phyloP scores from a whole-genome alignment of 1,140 invertebrate genomes.

The Myzus persicae region DNA sequence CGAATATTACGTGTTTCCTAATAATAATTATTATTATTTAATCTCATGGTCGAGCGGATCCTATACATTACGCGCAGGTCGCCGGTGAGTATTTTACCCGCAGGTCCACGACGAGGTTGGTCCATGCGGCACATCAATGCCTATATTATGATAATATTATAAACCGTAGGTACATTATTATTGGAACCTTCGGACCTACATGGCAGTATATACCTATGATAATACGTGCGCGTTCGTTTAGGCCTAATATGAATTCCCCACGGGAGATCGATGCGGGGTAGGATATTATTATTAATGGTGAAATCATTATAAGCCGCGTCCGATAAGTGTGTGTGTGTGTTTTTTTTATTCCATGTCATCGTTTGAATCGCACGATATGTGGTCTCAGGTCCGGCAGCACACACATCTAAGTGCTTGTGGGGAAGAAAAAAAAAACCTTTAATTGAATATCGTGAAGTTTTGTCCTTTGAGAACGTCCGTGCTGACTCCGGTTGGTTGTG shows the following conservation, averaged over 20 bases:
- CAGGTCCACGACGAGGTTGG: not conserved
- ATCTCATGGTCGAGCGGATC: not conserved
- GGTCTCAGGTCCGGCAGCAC: not conserved
- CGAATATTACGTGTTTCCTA: not conserved
- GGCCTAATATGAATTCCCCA: slow-evolving; percentile 21
- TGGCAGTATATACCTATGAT: not conserved
- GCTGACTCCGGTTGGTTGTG: not conserved
- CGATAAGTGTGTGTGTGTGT: too few species aligned
- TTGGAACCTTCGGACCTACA: not conserved
- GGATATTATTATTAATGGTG: slow-evolving; percentile 40
- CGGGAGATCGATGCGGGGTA: slow-evolving; percentile 13
- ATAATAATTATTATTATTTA: not conserved
- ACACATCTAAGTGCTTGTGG: not conserved
- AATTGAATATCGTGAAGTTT: not conserved
- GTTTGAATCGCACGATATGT: not conserved
- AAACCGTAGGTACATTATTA: not conserved
- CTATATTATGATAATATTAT: not conserved
- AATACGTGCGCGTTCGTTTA: not conserved
- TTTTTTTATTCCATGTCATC: slow-evolving; percentile 21
- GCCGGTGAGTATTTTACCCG: not conserved
- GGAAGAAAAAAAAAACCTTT: not conserved
- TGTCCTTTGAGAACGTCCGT: not conserved
- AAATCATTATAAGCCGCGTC: slow-evolving; percentile 5
- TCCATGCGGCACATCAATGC: not conserved
- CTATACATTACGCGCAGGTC: not conserved